Conservation (phyloP, 2,113 vertebrate genomes). For the Zeus faber region DNA sequence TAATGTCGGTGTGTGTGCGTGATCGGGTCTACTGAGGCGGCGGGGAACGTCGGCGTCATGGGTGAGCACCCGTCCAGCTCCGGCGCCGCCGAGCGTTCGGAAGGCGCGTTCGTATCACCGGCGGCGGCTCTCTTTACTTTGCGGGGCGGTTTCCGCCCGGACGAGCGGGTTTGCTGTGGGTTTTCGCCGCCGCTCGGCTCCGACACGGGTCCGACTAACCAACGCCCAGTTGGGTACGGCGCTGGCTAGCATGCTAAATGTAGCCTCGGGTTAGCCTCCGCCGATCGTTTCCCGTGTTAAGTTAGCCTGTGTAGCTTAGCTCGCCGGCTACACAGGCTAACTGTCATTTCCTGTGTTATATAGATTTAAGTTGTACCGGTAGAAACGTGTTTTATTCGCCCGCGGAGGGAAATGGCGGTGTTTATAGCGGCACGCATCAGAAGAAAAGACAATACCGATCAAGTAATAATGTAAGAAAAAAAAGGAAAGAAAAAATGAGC, state of each 20-base stretch:
- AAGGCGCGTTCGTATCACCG: background rate
- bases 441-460: constrained; percentile 21
- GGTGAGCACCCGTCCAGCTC: constrained; percentile 60
- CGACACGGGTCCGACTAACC: constrained; percentile 67
- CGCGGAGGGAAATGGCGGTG: too few relatives aligned
- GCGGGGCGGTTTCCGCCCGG: background rate
- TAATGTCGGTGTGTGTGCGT: constrained; percentile 75
- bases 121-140: background rate
- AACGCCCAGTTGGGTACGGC: constrained; percentile 62
- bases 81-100: background rate
- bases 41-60: constrained; percentile 73
- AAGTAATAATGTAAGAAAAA: too few relatives aligned
- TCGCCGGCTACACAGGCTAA: background rate
- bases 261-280: constrained; percentile 33
- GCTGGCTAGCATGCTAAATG: constrained; percentile 29
- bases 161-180: background rate
- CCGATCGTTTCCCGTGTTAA: constrained; percentile 64
- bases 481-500: too few relatives aligned
- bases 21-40: constrained; percentile 70
- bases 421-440: constrained; percentile 12
- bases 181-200: constrained; percentile 32
- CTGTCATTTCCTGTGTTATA: background rate
- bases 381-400: background rate
- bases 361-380: background rate
- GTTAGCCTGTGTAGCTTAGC: constrained; percentile 11